Evolutionary conservation across 2,888 invertebrate genomes (phyloP), one percentile per base, ranked within the genome.

Genomic region (Lacanobia wlatinum): DNA sequence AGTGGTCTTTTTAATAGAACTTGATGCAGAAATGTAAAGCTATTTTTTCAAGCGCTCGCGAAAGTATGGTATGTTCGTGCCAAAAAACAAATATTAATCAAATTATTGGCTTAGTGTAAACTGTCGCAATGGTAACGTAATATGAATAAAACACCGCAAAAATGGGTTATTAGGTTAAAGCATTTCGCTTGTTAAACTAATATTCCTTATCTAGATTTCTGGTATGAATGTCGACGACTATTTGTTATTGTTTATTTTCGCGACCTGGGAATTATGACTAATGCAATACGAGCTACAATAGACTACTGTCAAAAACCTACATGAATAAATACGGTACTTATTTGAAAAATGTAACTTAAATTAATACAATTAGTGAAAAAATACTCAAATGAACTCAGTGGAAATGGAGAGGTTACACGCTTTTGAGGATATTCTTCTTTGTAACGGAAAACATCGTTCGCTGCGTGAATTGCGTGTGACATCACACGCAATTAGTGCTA

Each of bases 31-130:
- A 71, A 64, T 64, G 52, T 66, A 62, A 71, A 69, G 21, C 6
- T 59, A 34, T 48, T 71, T 77, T 82, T 60, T 60, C 55, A 48
- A 55, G 70, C 70, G 52, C 46, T 55, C 70, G 66, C 55, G 16
- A 80, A 60, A 67, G 34, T 60, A 60, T 50, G 62, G 65, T n/a
- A 58, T n/a, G n/a, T 52, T 46, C 68, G 73, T 80, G 76, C 80
- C 82, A 83, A 76, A 73, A 79, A 58, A 38, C 50, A 7, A 4
- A 62, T 67, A 72, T 76, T 76, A 74, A 82, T 69, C 74, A 71
- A 66, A 70, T 82, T 83, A 83, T 76, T 73, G 80, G 67, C 80
- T 79, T 72, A 46, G 58, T 46, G 58, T 71, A 53, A 72, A 70
- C 56, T 68, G 67, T 78, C 79, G 60, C 74, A 73, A 61, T 73